Conservation (phyloP, 2,113 vertebrate species). For the Mustela lutreola region DNA sequence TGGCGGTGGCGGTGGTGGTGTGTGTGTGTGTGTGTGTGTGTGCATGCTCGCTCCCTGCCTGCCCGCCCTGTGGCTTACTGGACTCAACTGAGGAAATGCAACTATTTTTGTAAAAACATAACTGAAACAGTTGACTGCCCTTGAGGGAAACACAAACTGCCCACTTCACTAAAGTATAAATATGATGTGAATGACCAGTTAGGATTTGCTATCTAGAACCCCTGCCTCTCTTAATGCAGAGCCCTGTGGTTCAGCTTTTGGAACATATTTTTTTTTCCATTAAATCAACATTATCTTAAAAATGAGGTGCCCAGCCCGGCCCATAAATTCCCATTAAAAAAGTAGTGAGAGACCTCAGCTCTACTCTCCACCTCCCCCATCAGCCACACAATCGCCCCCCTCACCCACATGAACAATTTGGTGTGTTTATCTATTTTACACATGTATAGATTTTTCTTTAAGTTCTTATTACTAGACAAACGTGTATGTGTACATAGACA, state of each 20-base stretch:
- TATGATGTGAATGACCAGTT: background rate
- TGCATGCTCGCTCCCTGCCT: background rate
- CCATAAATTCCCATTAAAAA: background rate
- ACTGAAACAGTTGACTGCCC: background rate
- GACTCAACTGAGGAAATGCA: background rate
- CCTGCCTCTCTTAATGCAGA: background rate
- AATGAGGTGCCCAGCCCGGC: background rate
- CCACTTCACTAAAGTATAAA: background rate
- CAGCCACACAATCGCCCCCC: background rate
- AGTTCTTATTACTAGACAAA: background rate
- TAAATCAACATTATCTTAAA: background rate
- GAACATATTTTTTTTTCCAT: background rate
- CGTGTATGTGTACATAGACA: background rate
- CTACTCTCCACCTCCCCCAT: background rate
- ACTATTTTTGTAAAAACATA: conserved; percentile 34
- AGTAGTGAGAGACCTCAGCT: background rate
- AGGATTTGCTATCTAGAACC: background rate
- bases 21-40: too few species aligned
- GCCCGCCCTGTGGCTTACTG: background rate
- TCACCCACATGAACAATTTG: background rate
- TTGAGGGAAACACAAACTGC: conserved; percentile 11
- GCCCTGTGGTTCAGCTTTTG: background rate
- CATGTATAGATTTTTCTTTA: background rate
- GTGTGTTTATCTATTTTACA: background rate
- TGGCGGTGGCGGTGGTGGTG: too few species aligned